Percentiles rank a stretch among this genome's conserved stretches.
These are phyloP conservation scores for Xyrauchen texanus DNA, from an alignment of 2,113 vertebrate species.

Conservation along the genomic window DNA sequence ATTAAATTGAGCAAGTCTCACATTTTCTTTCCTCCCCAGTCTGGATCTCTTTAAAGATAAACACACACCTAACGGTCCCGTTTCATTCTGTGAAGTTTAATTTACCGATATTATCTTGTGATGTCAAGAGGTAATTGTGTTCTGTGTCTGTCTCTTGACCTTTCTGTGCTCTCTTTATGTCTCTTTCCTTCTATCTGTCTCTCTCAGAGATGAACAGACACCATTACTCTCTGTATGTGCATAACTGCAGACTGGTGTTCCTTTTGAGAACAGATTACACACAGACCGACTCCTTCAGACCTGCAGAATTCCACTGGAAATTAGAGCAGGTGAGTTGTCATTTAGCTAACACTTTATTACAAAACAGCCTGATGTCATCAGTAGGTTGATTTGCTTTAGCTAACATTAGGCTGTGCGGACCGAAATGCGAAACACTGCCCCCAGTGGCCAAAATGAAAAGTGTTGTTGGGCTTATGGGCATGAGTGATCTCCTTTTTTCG, in stretches of 20 bases:
- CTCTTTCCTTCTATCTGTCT: slow-evolving; percentile 22
- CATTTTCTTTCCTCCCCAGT: not conserved
- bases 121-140: slow-evolving; percentile 28
- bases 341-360: no score
- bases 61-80: slow-evolving; percentile 4
- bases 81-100: slow-evolving; percentile 16
- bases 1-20: not conserved
- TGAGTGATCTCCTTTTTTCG: no score
- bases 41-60: slow-evolving; percentile 21
- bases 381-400: no score
- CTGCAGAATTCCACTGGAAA: slow-evolving; percentile 77
- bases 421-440: no score
- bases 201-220: slow-evolving; percentile 94
- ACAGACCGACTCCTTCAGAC: slow-evolving; percentile 89
- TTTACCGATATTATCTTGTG: slow-evolving; percentile 18
- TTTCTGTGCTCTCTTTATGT: not conserved
- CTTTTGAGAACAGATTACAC: slow-evolving; percentile 92
- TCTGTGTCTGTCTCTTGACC: slow-evolving; percentile 43
- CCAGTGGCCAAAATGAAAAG: no score
- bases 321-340: slow-evolving; percentile 83
- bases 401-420: no score
- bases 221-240: slow-evolving; percentile 94
- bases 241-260: slow-evolving; percentile 95
- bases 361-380: no score
- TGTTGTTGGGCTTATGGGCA: no score